These are phyloP conservation scores for Merodon equestris DNA, from an alignment of 2,888 invertebrate genomes.

Conservation along the genomic window DNA sequence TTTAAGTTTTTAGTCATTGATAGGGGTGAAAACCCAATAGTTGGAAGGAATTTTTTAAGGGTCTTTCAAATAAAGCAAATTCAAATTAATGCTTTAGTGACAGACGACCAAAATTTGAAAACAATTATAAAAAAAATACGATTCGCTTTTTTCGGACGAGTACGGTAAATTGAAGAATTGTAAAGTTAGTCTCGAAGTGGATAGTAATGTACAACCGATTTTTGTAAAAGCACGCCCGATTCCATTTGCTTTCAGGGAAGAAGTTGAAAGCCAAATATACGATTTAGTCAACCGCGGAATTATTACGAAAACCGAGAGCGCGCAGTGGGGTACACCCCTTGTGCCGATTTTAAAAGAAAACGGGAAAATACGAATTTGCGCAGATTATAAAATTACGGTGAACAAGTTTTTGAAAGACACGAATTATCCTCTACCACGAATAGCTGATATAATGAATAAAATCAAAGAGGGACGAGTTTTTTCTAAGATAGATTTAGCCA, in stretches of 20 bases:
- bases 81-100: slow-evolving; percentile 6
- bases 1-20: slow-evolving; percentile 27
- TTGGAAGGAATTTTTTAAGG: slow-evolving; percentile 19
- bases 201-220: slow-evolving; percentile 23
- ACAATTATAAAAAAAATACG: slow-evolving; percentile 7
- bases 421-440: slow-evolving; percentile 7
- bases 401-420: background rate
- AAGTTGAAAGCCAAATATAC: slow-evolving; percentile 20
- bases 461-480: slow-evolving; percentile 17
- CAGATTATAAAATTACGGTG: slow-evolving; percentile 8
- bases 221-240: slow-evolving; percentile 38
- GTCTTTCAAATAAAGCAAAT: slow-evolving; percentile 15
- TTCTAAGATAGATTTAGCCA: slow-evolving; percentile 10
- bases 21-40: slow-evolving; percentile 9
- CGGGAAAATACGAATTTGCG: slow-evolving; percentile 16
- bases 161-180: slow-evolving; percentile 11
- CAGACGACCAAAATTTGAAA: slow-evolving; percentile 18
- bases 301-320: slow-evolving; percentile 2
- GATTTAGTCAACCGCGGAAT: slow-evolving; percentile 14
- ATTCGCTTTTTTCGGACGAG: slow-evolving; percentile 16
- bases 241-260: slow-evolving; percentile 27
- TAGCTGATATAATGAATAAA: slow-evolving; percentile 5
- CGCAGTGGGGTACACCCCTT: slow-evolving; percentile 5
- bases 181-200: slow-evolving; percentile 18
- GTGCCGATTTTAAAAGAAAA: slow-evolving; percentile 19